Evolutionary conservation across 2,888 invertebrate species (phyloP), one percentile per base, ranked within the genome.

Genomic region (Dorcus parallelipipedus): DNA sequence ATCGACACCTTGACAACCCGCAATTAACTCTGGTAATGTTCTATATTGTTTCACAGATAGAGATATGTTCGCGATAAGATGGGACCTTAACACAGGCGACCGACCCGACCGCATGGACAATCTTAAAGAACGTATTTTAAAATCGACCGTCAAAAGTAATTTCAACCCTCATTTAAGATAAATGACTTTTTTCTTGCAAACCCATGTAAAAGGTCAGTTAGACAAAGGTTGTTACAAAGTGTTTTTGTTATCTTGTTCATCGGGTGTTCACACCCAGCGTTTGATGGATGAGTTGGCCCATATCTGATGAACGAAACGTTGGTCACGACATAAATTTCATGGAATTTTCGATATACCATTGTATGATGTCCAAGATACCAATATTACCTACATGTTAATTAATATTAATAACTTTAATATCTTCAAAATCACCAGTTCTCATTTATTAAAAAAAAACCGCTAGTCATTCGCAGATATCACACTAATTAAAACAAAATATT

Each of bases 1-100:
- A 78, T 78, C 77, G 78, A 78, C 78, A 78, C 78, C 77, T 78
- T 77, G 78, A 78, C 78, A 78, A 77, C 77, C 77, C 57, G 64
- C 74, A 77, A 78, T 78, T 78, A 78, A 73, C 76, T 73, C 67
- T 72, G 69, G 71, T 76, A 74, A 75, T 74, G 75, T 75, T 75
- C 71, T 71, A 75, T 76, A 76, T 76, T 77, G 75, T 76, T 78
- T 66, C 59, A 64, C 64, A 63, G 62, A 62, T 60, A 54, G 50
- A 59, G 66, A 66, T 66, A 52, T 54, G 52, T 60, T 59, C 42
- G 58, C 52, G 64, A 63, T 65, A 65, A 65, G 54, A 57, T 52
- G 58, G 42, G 33, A 10, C 20, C 33, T 20, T 56, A 40, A 49
- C 26, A 23, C 38, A 38, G 47, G 26, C 26, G 26, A 33, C 26